Conservation (phyloP, 2,113 vertebrate genomes). For the Corythaixoides concolor region DNA sequence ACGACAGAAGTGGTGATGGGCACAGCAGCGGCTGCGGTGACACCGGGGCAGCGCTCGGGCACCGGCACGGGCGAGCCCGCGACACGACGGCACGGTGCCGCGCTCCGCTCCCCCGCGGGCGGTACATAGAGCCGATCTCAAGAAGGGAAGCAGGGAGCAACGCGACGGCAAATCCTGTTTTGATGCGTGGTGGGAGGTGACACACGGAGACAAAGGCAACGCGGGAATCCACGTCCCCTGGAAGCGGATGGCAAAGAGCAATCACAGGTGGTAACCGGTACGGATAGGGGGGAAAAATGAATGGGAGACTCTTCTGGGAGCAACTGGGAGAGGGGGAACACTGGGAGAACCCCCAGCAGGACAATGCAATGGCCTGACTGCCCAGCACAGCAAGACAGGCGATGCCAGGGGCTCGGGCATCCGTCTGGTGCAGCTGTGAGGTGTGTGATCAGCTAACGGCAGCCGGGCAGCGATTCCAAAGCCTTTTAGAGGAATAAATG, state of each 20-base stretch:
- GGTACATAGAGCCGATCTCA: too few species aligned
- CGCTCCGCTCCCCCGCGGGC: too few species aligned
- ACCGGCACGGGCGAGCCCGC: too few species aligned
- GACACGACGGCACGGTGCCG: too few species aligned
- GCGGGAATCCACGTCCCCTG: not conserved
- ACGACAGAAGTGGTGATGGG: too few species aligned
- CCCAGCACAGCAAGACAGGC: too few species aligned
- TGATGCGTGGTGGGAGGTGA: not conserved
- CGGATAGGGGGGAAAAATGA: not conserved
- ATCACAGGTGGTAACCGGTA: not conserved
- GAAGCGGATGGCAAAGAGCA: not conserved
- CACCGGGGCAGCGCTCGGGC: too few species aligned
- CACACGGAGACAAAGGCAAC: rapidly evolving
- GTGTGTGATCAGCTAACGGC: rapidly evolving
- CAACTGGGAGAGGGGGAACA: not conserved
- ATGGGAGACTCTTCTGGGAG: not conserved
- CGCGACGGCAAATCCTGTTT: not conserved
- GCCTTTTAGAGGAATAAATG: not conserved
- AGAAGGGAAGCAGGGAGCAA: not conserved
- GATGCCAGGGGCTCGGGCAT: not conserved
- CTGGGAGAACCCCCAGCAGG: not conserved
- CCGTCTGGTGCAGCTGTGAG: rapidly evolving
- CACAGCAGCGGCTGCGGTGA: too few species aligned
- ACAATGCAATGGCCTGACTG: too few species aligned
- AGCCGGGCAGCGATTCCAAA: not conserved